Evolutionary conservation across 2,888 invertebrate genomes (phyloP), one percentile per base, ranked within the genome.

Genomic region (Andricus quercusramuli): DNA sequence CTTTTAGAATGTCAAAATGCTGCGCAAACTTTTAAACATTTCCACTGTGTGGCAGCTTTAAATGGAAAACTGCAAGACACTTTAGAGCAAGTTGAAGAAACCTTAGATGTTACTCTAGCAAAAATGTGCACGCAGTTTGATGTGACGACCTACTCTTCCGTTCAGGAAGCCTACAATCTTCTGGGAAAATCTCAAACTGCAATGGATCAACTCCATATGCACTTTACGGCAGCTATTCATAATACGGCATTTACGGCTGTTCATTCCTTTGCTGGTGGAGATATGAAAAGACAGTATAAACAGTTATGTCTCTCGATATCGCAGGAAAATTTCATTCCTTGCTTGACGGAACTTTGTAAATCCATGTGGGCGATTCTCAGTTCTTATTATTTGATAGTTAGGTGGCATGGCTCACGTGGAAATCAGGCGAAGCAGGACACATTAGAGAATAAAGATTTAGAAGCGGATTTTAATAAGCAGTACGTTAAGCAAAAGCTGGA

Each of bases 201-300:
- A 0, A 97, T 98, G 95, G 99, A 99, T 92, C 98, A 98, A 91
- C 93, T 99, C 15, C 97, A 98, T 87, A 98, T 99, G 95, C 98
- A 99, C 91, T 98, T 98, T 89, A 97, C 98, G 0, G 98, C 98
- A 64, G 97, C 98, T 0, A 97, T 99, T 22, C 98, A 97, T 86
- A 96, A 96, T 83, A 95, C 96, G 0, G 96, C 97, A 0, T 95
- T 95, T 37, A 94, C 94, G 67, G 94, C 95, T 0, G 93, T 96
- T 0, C 94, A 94, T 82, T 93, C 94, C 1, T 95, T 94, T 87
- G 94, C 90, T 3, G 93, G 93, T 68, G 94, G 94, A 67, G 94
- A 94, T 79, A 94, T 94, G 6, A 96, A 96, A 87, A 95, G 96
- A 89, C 95, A 97, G 83, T 98, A 97, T 88, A 96, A 96, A 86